Conservation (phyloP, 2,888 invertebrate genomes). For the Lasiommata megera region DNA sequence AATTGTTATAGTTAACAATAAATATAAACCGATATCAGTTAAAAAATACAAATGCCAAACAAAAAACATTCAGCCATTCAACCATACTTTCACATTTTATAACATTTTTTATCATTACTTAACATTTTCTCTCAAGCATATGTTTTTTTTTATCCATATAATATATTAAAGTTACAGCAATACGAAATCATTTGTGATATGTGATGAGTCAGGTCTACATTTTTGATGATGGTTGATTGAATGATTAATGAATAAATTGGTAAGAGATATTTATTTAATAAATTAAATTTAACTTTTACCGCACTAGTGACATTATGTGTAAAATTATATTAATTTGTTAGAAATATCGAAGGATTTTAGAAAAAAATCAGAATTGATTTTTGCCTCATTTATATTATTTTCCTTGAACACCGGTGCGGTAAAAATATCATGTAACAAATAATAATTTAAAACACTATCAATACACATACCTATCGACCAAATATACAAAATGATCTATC, state of each 20-base stretch:
- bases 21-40: not conserved
- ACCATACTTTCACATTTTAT: conserved; percentile 16
- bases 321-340: too few species aligned
- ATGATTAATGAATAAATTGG: conserved; percentile 3
- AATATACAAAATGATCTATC: conserved; percentile 30
- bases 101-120: conserved; percentile 21
- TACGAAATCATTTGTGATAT: conserved; percentile 41
- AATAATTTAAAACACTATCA: not conserved
- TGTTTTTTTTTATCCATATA: conserved; percentile 14
- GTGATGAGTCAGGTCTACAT: conserved; percentile 46
- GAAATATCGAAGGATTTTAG: too few species aligned
- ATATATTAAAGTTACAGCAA: conserved; percentile 8
- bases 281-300: not conserved
- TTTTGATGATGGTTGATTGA: conserved; percentile 15
- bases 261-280: not conserved
- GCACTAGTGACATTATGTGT: not conserved
- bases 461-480: conserved; percentile 9
- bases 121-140: conserved; percentile 18
- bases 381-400: too few species aligned
- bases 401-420: not conserved
- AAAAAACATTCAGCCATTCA: conserved; percentile 17
- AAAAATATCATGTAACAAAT: not conserved
- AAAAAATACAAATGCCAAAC: conserved; percentile 1
- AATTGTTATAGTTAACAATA: conserved; percentile 11
- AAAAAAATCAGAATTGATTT: too few species aligned